Percentiles rank a stretch among this genome's conserved stretches.
Evolutionary conservation across 2,888 invertebrate genomes (phyloP).

Genomic region (Oeneis ivallda): DNA sequence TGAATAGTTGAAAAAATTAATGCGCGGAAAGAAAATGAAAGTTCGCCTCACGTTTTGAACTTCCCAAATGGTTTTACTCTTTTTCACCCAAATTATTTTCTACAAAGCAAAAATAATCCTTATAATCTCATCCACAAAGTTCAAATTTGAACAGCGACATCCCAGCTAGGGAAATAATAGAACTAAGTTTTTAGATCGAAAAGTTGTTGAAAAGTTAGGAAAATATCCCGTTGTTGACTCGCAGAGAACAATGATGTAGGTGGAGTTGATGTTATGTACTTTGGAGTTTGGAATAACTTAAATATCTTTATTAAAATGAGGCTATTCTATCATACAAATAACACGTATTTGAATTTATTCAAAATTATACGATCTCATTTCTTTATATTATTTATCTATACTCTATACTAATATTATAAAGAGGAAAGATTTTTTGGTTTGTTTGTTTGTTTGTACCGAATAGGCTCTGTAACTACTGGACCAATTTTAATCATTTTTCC

Average conservation of each 20-base stretch:
- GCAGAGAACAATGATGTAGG: not conserved
- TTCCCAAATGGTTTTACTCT: constrained; percentile 4
- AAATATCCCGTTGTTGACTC: not conserved
- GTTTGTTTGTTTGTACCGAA: too few relatives aligned
- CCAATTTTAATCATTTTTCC: too few relatives aligned
- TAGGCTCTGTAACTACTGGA: too few relatives aligned
- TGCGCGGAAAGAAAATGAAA: constrained; percentile 1
- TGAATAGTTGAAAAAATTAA: not conserved
- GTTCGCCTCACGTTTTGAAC: not conserved
- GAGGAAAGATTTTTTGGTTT: too few relatives aligned
- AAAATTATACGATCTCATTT: too few relatives aligned
- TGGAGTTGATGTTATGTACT: too few relatives aligned
- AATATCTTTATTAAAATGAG: not conserved
- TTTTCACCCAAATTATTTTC: not conserved
- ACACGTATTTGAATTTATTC: too few relatives aligned
- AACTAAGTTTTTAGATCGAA: constrained; percentile 5
- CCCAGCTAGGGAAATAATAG: not conserved
- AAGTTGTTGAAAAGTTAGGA: not conserved
- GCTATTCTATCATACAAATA: too few relatives aligned
- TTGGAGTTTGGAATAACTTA: not conserved
- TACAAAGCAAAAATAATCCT: not conserved
- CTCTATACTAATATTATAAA: too few relatives aligned
- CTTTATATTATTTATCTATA: too few relatives aligned
- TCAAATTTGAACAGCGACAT: not conserved
- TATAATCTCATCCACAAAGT: not conserved